phyloP scores from a whole-genome alignment of 2,888 invertebrate species.

The Cinara cedri region DNA sequence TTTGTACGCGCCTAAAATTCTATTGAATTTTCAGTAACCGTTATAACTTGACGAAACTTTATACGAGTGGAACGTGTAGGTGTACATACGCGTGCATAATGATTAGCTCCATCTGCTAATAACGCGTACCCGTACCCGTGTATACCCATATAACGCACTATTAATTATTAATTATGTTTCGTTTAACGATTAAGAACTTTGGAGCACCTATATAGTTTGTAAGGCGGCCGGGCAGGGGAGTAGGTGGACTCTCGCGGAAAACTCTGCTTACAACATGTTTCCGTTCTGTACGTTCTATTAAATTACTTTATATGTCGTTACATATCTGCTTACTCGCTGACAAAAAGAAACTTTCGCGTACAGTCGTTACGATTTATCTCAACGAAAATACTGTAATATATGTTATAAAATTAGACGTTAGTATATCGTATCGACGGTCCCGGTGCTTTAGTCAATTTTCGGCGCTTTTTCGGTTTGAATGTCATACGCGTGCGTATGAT shows the following conservation, averaged over 20 bases:
- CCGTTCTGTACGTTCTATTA: too few species aligned
- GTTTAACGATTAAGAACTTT: slow-evolving; percentile 20
- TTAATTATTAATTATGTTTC: slow-evolving; percentile 26
- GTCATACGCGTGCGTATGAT: too few species aligned
- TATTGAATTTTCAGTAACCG: not conserved
- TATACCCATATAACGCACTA: not conserved
- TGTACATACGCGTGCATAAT: not conserved
- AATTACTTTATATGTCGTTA: not conserved
- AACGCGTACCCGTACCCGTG: not conserved
- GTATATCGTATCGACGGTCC: too few species aligned
- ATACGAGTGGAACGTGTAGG: not conserved
- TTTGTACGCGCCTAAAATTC: too few species aligned
- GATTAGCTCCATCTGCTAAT: not conserved
- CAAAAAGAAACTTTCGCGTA: too few species aligned
- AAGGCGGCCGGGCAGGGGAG: not conserved
- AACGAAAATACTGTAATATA: too few species aligned
- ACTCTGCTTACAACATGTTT: not conserved
- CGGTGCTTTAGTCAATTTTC: too few species aligned
- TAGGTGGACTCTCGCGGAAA: not conserved
- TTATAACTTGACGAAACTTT: not conserved
- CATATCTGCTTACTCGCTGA: too few species aligned
- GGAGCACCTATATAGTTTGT: not conserved
- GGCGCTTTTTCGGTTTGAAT: too few species aligned
- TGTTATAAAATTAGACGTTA: too few species aligned
- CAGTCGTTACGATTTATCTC: too few species aligned